Evolutionary conservation across 2,888 invertebrate genomes (phyloP), one percentile per base, ranked within the genome.

Genomic region (Pegoplata infirma): DNA sequence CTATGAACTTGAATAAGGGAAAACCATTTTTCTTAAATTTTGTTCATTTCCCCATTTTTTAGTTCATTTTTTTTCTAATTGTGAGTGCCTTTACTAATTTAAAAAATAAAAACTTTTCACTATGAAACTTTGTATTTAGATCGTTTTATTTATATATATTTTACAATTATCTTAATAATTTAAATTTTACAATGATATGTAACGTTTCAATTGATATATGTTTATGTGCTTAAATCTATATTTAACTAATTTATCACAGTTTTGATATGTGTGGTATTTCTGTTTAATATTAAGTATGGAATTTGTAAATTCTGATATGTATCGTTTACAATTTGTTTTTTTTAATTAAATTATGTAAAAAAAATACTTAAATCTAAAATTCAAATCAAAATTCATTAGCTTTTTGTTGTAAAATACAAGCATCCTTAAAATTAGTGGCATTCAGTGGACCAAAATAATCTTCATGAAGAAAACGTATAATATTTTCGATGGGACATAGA

Each of bases 391-490:
- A 88, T 76, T 89, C 89, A 69, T 86, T 87, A 8, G 85, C 78
- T 56, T 84, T 86, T 32, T 90, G 90, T 51, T 83, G 77, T 21
- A 90, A 88, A 0, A 91, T 90, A 81, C 96, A 96, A 0, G 96
- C 96, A 85, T 96, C 96, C 88, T 96, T 96, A 86, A 94, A 96
- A 89, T 97, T 97, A 12, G 94, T 95, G n/a, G 94, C 94, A 87
- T 97, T 97, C 83, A 97, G 93, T 64, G 92, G 91, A 12, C 92
- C 90, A 85, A 97, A 96, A 87, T 96, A 97, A 89, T 96, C 95
- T 82, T 96, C 96, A 83, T 96, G 96, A 80, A 97, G 92, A 88
- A 96, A 97, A 80, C 97, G 91, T 8, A 96, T 94, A 78, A 97
- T 96, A 85, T 94, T 94, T 88, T 97, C 96, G 81, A 97, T 95